Base-by-base conservation (phyloP, 2,113 vertebrate genomes). In the Silurus asotus region DNA sequence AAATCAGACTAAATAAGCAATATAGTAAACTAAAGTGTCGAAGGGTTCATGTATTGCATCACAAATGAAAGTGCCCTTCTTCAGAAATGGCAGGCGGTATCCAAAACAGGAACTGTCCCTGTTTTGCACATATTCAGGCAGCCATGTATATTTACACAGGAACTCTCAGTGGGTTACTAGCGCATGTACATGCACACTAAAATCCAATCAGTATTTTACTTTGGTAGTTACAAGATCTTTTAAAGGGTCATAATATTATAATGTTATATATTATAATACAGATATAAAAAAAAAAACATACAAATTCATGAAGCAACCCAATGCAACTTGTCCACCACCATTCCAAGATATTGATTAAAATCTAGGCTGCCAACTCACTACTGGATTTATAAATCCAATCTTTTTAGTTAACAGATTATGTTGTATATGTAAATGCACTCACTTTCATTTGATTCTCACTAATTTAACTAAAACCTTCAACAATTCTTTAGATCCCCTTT, bases 351-450 rank as follows among this genome's bases (percentile, higher is more conserved):
- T 2, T 37, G 37, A 37, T 37, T 37, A 37, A 37, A 37, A 37
- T 37, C 37, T 20, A n/a, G 13, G 2, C n/a, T 76, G 65, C 6
- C 75, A 77, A 6, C n/a, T 15, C n/a, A 77, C 7, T 28, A 55
- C 76, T 78, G 25, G 25, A 78, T 58, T 17, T 8, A 37, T 58
- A 6, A 58, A 56, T 56, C 14, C 9, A 53, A 3, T 48, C 70
- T 76, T 76, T n/a, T n/a, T 14, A 5, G 10, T 23, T 53, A 79
- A 58, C 28, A 79, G 25, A 7, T 48, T 48, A 77, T 59, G 25
- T 11, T 58, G 53, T 58, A 37, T 37, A 79, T 79, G 49, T 79
- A 58, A 79, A 79, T 79, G 7, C 55, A 58, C 76, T 58, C 53
- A 28, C 53, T 56, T 56, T 1, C 51, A 55, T 56, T 55, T 56